These are phyloP conservation scores for Phylloscopus trochilus DNA, from an alignment of 2,113 vertebrate species.

Conservation along the genomic window DNA sequence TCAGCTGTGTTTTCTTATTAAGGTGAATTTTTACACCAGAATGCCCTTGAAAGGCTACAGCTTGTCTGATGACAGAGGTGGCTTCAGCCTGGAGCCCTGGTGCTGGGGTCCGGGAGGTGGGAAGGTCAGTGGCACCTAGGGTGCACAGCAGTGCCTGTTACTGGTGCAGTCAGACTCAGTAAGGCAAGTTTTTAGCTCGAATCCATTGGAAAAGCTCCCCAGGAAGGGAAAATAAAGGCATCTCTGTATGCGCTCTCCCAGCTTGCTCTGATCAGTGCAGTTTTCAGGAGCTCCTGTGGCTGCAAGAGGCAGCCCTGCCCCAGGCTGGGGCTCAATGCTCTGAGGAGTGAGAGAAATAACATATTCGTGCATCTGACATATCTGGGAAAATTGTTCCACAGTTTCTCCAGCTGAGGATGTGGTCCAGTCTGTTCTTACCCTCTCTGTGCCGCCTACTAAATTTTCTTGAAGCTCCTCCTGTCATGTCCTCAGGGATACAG, in stretches of 20 bases:
- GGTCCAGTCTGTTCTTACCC: background rate
- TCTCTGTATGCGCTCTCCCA: background rate
- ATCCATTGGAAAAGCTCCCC: background rate
- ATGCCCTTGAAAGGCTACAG: background rate
- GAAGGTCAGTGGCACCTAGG: background rate
- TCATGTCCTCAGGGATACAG: background rate
- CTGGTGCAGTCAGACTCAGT: background rate
- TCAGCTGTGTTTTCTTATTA: background rate
- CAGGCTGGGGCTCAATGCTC: background rate
- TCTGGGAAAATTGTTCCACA: background rate
- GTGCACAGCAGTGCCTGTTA: background rate
- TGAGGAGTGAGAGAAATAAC: background rate
- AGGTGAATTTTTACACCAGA: background rate
- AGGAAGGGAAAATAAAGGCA: background rate
- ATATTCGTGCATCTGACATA: background rate
- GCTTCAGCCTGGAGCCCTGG: fast-evolving
- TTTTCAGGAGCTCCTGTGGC: background rate
- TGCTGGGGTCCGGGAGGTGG: background rate
- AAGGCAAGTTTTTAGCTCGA: background rate
- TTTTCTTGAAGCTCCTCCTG: background rate
- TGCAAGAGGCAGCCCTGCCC: background rate
- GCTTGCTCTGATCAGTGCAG: fast-evolving
- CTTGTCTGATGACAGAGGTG: background rate
- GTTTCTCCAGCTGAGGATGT: background rate
- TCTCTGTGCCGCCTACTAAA: background rate